Percentiles rank a stretch among this genome's conserved stretches.
These are phyloP conservation scores for Synanthedon formicaeformis DNA, from an alignment of 2,888 invertebrate species.

Conservation along the genomic window DNA sequence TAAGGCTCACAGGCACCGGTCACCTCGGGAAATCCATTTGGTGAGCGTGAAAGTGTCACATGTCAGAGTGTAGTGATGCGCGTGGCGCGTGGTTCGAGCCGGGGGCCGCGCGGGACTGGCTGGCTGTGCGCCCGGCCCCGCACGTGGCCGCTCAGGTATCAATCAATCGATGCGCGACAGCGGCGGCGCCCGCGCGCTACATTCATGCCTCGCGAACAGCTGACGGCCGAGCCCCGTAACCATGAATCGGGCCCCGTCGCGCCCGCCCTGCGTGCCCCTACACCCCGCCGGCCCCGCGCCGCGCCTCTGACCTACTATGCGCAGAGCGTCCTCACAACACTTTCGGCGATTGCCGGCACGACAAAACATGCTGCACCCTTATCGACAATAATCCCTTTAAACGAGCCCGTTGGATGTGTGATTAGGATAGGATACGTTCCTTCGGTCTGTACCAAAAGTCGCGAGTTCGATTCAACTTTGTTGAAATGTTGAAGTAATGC, in stretches of 20 bases:
- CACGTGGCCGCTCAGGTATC: constrained; percentile 49
- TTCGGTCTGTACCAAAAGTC: no score
- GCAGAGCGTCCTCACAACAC: constrained; percentile 10
- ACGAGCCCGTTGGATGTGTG: no score
- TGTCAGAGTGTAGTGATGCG: constrained; percentile 10
- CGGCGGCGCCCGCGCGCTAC: constrained; percentile 49
- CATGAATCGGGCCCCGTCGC: constrained; percentile 53
- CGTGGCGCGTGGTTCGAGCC: constrained; percentile 24
- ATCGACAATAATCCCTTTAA: no score
- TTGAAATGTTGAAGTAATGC: no score
- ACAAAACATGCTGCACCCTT: background rate
- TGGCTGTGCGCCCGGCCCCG: constrained; percentile 12
- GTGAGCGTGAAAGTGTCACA: constrained; percentile 26
- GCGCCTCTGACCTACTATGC: constrained; percentile 16
- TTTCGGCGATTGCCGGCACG: background rate
- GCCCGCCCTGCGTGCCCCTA: constrained; percentile 5
- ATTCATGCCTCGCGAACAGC: constrained; percentile 64
- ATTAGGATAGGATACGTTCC: no score
- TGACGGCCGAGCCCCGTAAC: constrained; percentile 63
- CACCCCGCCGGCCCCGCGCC: constrained; percentile 14
- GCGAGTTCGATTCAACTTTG: no score
- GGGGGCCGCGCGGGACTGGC: constrained; percentile 48
- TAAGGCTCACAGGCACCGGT: constrained; percentile 31
- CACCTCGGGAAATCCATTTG: constrained; percentile 58
- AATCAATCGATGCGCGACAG: constrained; percentile 58